Conservation (phyloP, 2,113 vertebrate species). For the Planiliza haematocheilus region DNA sequence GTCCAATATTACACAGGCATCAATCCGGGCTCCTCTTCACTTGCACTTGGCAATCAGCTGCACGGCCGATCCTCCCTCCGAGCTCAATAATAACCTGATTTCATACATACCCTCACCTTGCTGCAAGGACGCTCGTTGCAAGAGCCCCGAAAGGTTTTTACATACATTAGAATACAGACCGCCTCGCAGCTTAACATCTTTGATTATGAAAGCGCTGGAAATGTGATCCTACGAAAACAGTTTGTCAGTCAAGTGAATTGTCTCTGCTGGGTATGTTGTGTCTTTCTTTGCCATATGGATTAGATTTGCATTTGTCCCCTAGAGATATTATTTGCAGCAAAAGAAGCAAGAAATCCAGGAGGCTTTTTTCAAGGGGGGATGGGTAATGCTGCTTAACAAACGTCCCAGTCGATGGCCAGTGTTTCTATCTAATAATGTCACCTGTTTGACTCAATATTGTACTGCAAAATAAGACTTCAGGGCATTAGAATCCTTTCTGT, state of each 20-base stretch:
- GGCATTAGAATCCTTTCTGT: no score
- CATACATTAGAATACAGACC: constrained; percentile 68
- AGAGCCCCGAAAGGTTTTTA: constrained; percentile 47
- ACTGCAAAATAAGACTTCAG: no score
- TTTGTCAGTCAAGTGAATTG: constrained; percentile 30
- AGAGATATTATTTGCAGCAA: constrained; percentile 7
- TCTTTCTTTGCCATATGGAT: constrained; percentile 46
- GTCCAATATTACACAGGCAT: constrained; percentile 45
- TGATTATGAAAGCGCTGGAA: constrained; percentile 12
- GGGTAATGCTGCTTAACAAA: constrained; percentile 3
- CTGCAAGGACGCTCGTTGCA: constrained; percentile 49
- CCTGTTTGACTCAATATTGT: neutral
- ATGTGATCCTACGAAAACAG: constrained; percentile 37
- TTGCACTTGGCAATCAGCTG: constrained; percentile 47
- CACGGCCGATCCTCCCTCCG: neutral
- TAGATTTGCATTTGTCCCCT: constrained; percentile 64
- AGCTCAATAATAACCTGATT: constrained; percentile 61
- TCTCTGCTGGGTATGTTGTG: constrained; percentile 16
- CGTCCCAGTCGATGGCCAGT: neutral
- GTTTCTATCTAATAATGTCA: neutral
- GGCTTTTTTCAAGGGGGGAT: neutral
- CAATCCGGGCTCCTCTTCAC: constrained; percentile 39
- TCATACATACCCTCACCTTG: constrained; percentile 65
- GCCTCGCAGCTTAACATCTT: constrained; percentile 28
- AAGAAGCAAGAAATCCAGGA: constrained; percentile 7